Evolutionary conservation across 2,888 invertebrate species (phyloP).

Genomic region (Sinohyriopsis cumingii): DNA sequence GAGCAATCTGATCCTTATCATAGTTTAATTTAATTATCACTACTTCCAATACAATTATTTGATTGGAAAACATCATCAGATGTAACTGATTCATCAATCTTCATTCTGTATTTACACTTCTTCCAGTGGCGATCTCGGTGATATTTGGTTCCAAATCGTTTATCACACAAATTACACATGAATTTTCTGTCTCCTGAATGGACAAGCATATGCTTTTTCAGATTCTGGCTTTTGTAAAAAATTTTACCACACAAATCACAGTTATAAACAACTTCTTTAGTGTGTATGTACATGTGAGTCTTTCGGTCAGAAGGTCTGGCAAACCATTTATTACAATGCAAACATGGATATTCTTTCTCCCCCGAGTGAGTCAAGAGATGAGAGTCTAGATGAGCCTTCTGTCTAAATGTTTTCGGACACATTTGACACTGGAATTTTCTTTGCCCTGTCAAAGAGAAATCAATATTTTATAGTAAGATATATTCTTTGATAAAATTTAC

Average conservation of each 20-base stretch:
- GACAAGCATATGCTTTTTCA: slow-evolving; percentile 59
- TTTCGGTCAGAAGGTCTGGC: slow-evolving; percentile 57
- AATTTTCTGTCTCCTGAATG: slow-evolving; percentile 59
- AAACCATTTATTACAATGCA: slow-evolving; percentile 59
- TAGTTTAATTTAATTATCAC: no score
- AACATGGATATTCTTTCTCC: slow-evolving; percentile 55
- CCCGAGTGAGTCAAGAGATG: slow-evolving; percentile 62
- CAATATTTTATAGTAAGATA: neutral
- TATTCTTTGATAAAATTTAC: neutral
- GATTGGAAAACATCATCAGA: no score
- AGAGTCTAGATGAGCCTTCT: slow-evolving; percentile 64
- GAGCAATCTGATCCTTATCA: no score
- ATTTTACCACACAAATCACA: slow-evolving; percentile 57
- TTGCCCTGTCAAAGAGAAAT: slow-evolving; percentile 39
- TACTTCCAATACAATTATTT: no score
- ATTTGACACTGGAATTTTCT: slow-evolving; percentile 54
- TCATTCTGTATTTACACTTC: slow-evolving; percentile 42
- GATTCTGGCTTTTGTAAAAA: slow-evolving; percentile 61
- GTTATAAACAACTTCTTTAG: slow-evolving; percentile 49
- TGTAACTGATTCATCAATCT: no score
- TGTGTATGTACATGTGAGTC: slow-evolving; percentile 62
- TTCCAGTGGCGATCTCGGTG: slow-evolving; percentile 57
- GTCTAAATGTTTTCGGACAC: slow-evolving; percentile 59
- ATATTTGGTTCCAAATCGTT: slow-evolving; percentile 58
- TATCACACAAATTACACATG: slow-evolving; percentile 53